Base-by-base conservation (phyloP, 2,797 vertebrate species). In the Liasis olivaceus region DNA sequence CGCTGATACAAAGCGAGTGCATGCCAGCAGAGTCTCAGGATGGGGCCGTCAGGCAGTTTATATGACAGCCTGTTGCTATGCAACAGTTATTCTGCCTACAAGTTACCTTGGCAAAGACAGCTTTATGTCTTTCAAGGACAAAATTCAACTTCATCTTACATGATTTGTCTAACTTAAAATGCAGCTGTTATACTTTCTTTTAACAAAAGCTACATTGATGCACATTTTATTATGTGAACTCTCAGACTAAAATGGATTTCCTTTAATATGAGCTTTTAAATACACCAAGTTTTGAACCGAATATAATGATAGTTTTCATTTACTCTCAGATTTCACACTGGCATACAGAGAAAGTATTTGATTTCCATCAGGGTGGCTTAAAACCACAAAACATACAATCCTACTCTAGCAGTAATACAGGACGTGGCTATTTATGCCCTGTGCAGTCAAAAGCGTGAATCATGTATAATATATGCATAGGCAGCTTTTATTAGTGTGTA, bases 41-140 rank as follows among this genome's bases (percentile, higher is more conserved):
- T 13, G 64, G 14, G 24, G n/a, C 60, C 42, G 15, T 89, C 77
- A 95, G 96, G 96, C 97, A 94, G 95, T 96, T 96, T 96, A 97
- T 95, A 96, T 96, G 95, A 97, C 84, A 96, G 95, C 96, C 96
- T 97, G 96, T 98, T 97, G 97, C 97, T 97, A 97, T 97, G 96
- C 97, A 97, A 97, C 96, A 96, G 97, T 96, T 97, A 97, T 97
- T 97, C 94, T 97, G 97, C 97, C 96, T 97, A 95, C 97, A 97
- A 96, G 97, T 96, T 96, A 97, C 96, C 92, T 96, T 97, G 95
- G 96, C 97, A 95, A 96, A 96, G 96, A 94, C 95, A 96, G 94
- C 93, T 93, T 91, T 92, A 91, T 96, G 93, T 94, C 95, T 97
- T 96, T 95, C 95, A 97, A 95, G 96, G 96, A 97, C 95, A 97